These are phyloP conservation scores for Forbesichthys papilliferus DNA, from an alignment of 2,113 vertebrate genomes.

Conservation along the genomic window DNA sequence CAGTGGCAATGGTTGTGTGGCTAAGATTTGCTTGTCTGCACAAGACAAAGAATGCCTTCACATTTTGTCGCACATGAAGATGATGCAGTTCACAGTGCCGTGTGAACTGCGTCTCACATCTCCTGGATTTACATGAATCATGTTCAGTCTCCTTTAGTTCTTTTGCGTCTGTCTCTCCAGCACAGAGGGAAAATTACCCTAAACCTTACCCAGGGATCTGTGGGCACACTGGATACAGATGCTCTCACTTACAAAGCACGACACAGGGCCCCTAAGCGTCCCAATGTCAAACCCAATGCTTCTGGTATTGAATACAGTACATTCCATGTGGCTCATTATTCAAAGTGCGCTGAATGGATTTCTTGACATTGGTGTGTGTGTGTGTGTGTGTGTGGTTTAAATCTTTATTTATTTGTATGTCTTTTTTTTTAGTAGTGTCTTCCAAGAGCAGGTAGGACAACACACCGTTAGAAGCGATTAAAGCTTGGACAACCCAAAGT, in stretches of 20 bases:
- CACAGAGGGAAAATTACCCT: neutral
- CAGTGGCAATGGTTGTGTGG: too few relatives aligned
- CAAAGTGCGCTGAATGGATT: slow-evolving; percentile 42
- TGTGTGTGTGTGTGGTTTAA: neutral
- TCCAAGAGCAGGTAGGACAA: slow-evolving; percentile 55
- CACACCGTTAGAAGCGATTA: slow-evolving; percentile 73
- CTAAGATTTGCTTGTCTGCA: neutral
- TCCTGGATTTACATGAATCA: neutral
- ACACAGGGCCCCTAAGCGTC: slow-evolving; percentile 17
- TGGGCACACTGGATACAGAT: slow-evolving; percentile 3
- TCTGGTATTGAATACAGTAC: slow-evolving; percentile 40
- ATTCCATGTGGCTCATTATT: slow-evolving; percentile 34
- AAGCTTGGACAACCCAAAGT: slow-evolving; percentile 68
- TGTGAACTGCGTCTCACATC: neutral
- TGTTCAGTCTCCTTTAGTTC: neutral
- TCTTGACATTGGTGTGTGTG: slow-evolving; percentile 43
- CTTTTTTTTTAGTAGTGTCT: slow-evolving; percentile 47
- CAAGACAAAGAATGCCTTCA: neutral
- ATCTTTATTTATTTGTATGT: neutral
- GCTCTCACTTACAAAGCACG: slow-evolving; percentile 8
- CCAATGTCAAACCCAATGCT: slow-evolving; percentile 12
- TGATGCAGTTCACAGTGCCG: neutral
- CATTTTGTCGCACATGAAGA: neutral
- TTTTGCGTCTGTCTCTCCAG: neutral
- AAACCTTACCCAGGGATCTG: slow-evolving; percentile 2